Evolutionary conservation across 2,113 vertebrate genomes (phyloP).

Genomic region (Galemys pyrenaicus): DNA sequence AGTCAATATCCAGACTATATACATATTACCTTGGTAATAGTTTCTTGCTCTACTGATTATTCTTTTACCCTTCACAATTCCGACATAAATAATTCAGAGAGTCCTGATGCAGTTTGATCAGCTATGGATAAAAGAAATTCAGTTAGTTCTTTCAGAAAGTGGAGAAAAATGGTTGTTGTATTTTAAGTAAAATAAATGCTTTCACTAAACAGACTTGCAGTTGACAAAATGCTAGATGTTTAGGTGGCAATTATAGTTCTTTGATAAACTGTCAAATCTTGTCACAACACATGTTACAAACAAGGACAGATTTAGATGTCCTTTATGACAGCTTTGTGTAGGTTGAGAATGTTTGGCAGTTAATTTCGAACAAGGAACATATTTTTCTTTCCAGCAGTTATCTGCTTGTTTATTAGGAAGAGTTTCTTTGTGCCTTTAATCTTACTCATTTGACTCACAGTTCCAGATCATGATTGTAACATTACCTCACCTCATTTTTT

Average conservation of each 20-base stretch:
- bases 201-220: slow-evolving; percentile 87
- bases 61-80: slow-evolving; percentile 78
- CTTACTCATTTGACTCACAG: slow-evolving; percentile 82
- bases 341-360: slow-evolving; percentile 88
- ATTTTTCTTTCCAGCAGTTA: slow-evolving; percentile 86
- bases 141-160: slow-evolving; percentile 83
- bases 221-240: slow-evolving; percentile 91
- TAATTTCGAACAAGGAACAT: slow-evolving; percentile 87
- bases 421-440: slow-evolving; percentile 84
- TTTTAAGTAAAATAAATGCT: slow-evolving; percentile 87
- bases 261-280: slow-evolving; percentile 90
- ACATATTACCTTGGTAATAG: slow-evolving; percentile 48
- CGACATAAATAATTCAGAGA: slow-evolving; percentile 79
- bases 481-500: slow-evolving; percentile 84
- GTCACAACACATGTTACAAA: slow-evolving; percentile 90
- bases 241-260: slow-evolving; percentile 90
- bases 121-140: slow-evolving; percentile 82
- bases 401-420: slow-evolving; percentile 87
- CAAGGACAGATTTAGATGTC: slow-evolving; percentile 90
- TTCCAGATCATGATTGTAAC: slow-evolving; percentile 79
- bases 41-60: slow-evolving; percentile 71
- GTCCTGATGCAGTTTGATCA: slow-evolving; percentile 72
- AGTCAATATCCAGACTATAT: slow-evolving; percentile 31
- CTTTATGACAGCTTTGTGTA: slow-evolving; percentile 89
- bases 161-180: slow-evolving; percentile 79